Base-by-base conservation (phyloP, 2,888 invertebrate species). In the Schrankia costaestrigalis region DNA sequence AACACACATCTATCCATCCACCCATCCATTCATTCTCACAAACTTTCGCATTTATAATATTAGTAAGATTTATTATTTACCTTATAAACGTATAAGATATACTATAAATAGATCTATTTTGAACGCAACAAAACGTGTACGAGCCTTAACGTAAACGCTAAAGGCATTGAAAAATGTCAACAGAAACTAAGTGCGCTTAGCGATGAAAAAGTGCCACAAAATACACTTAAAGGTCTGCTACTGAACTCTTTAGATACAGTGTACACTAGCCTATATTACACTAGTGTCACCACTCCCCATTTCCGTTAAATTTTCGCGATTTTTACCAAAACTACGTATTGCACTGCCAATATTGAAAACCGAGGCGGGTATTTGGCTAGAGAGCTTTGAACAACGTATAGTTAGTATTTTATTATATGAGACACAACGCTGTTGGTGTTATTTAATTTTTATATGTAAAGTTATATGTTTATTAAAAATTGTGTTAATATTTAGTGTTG, bases 221-320 rank as follows among this genome's bases (percentile, higher is more conserved):
- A 61, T 61, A 61, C 66, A 63, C 65, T 70, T 52, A 47, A 46
- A 50, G 44, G 47, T 56, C 54, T 66, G 63, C 55, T 50, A 35
- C 46, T 53, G 65, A 63, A 69, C 57, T 71, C 68, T 74, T 73
- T 74, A 67, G 46, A 49, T 49, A 34, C 32, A 43, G 44, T 47
- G 52, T 50, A 35, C 33, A 53, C 43, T 48, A 53, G 62, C 58
- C 63, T 66, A 70, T 76, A 77, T 75, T 73, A 66, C 65, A 55
- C 50, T 53, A 56, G 60, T 67, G 71, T 71, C 75, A 72, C 59
- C 55, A 68, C 66, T 64, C 47, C 65, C 71, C 56, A 70, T 72
- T 75, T 78, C 76, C 76, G 71, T 63, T 65, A 65, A 51, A 71
- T 71, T 75, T 71, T 64, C 55, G 45, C 58, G 63, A 71, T 70